Conservation (phyloP, 64 coral and sea anemone genomes). For the Dendronephthya gigantea region DNA sequence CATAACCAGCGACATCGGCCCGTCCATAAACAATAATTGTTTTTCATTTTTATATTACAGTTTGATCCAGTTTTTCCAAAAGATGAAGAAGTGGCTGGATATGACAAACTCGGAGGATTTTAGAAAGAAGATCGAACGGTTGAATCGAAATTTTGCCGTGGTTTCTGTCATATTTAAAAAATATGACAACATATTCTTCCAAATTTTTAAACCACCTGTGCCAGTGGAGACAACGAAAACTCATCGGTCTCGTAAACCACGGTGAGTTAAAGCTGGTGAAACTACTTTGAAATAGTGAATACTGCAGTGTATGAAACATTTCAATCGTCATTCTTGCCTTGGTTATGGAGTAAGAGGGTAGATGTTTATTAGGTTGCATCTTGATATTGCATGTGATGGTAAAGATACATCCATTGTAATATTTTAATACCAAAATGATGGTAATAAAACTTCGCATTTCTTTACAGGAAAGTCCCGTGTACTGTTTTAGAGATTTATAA, state of each 20-base stretch:
- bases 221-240: conserved; percentile 54
- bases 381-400: no score
- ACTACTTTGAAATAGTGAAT: no score
- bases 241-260: conserved; percentile 77
- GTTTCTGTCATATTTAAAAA: conserved; percentile 97
- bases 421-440: conserved; percentile 22
- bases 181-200: conserved; percentile 81
- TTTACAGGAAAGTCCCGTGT: conserved; percentile 73
- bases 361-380: no score
- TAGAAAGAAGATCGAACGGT: conserved; percentile 80
- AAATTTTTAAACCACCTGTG: conserved; percentile 76
- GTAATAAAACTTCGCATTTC: conserved; percentile 21
- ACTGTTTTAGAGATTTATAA: conserved; percentile 71
- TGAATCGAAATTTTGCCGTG: conserved; percentile 92
- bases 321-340: no score
- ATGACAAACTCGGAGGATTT: conserved; percentile 95
- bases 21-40: no score
- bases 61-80: conserved; percentile 94
- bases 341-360: no score
- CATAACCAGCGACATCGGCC: no score
- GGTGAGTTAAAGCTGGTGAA: conserved; percentile 43
- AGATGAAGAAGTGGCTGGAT: conserved; percentile 99
- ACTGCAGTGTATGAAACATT: not conserved
- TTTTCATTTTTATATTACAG: conserved; percentile 53
- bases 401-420: not conserved